Evolutionary conservation across 2,113 vertebrate species (phyloP).

Genomic region (Ptychochromis oligacanthus): DNA sequence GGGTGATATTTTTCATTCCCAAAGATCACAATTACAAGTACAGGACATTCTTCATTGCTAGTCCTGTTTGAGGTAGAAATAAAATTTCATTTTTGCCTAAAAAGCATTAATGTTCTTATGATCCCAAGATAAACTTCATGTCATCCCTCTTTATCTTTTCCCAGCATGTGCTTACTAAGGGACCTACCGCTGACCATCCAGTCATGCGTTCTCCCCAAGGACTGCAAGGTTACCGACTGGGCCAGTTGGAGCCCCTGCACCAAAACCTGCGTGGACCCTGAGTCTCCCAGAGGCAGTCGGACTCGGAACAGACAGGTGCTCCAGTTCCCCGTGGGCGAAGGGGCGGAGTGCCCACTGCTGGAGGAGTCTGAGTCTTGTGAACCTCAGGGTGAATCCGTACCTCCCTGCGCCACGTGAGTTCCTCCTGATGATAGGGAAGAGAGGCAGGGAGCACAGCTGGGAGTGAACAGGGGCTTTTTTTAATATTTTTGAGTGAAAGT

Average conservation of each 20-base stretch:
- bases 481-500: background rate
- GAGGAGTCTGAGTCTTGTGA: conserved; percentile 86
- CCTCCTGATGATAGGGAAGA: background rate
- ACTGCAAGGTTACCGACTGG: conserved; percentile 92
- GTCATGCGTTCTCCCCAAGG: conserved; percentile 90
- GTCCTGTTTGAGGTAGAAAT: background rate
- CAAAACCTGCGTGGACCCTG: conserved; percentile 83
- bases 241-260: conserved; percentile 88
- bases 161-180: conserved; percentile 88
- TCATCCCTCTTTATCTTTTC: conserved; percentile 18
- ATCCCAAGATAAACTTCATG: background rate
- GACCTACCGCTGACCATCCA: conserved; percentile 90
- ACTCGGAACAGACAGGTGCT: conserved; percentile 82
- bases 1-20: background rate
- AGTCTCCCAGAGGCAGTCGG: conserved; percentile 80
- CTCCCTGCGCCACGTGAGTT: conserved; percentile 90
- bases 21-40: background rate
- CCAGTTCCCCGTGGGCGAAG: conserved; percentile 86
- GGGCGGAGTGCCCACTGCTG: conserved; percentile 83
- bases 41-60: background rate
- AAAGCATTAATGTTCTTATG: background rate
- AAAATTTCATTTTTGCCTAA: background rate
- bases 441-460: background rate
- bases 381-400: conserved; percentile 79
- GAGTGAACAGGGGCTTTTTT: background rate